Base-by-base conservation (phyloP, 2,888 invertebrate genomes). In the Drosophila setosimentum region DNA sequence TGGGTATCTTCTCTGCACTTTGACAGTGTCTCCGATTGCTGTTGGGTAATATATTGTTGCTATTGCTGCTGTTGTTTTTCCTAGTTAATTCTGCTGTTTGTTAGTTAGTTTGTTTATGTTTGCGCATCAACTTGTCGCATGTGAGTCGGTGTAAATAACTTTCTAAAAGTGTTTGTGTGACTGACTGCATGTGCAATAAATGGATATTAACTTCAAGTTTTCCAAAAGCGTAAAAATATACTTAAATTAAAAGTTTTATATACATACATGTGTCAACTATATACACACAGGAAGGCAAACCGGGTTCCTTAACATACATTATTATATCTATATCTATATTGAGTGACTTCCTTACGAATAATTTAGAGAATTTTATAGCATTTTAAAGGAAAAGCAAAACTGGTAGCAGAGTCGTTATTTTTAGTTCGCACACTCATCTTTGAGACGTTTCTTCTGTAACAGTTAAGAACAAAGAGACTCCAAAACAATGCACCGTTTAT, bases 31-130 rank as follows among this genome's bases (percentile, higher is more conserved):
- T 63, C 53, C 53, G 55, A 76, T 73, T 69, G 83, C 73, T 67
- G 80, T 88, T 86, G 77, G 67, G 74, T 80, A 80, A 80, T 77
- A 67, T 68, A 50, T 80, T 68, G 61, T 80, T 68, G 61, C 45
- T 49, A 68, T 50, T 59, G 50, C 51, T 65, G 63, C 27, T 64
- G 58, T 8, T 60, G 78, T 57, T 55, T 48, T 55, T 55, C 55
- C 69, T 83, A 57, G 64, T 24, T 45, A 24, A 16, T 45, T 45
- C 16, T 24, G 8, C 16, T 24, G 24, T 45, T 24, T 45, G 58
- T 68, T 83, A 61, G 64, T 70, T 62, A 30, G 63, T 71, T 69
- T 63, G 51, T 59, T 80, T 57, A 53, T 78, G 48, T 76, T 84
- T 86, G 59, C 57, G 49, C 63, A 69, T 73, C 45, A 68, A 61